phyloP scores from a whole-genome alignment of 2,888 invertebrate species.

The Oxyscelio sp. region DNA sequence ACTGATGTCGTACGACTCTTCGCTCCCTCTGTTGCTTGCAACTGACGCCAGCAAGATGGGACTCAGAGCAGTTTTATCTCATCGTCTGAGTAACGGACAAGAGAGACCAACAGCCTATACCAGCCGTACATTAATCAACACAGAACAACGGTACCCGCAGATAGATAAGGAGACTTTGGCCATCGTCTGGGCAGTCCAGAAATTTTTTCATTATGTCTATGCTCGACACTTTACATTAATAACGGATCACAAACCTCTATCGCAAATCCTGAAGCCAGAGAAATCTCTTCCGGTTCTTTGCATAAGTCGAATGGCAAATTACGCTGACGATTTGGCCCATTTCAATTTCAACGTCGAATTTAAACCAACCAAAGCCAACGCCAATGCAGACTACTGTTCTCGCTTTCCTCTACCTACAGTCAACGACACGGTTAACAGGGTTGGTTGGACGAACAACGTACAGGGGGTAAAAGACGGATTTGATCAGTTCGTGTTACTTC shows the following conservation, averaged over 20 bases:
- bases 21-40: not conserved
- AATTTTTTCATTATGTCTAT: not conserved
- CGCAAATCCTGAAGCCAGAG: not conserved
- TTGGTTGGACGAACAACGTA: too few relatives aligned
- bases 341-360: slow-evolving; percentile 22
- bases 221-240: too few relatives aligned
- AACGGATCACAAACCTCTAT: not conserved
- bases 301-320: too few relatives aligned
- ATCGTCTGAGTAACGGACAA: not conserved
- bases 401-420: not conserved
- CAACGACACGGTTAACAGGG: too few relatives aligned
- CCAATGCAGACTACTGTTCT: slow-evolving; percentile 37
- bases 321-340: slow-evolving; percentile 33
- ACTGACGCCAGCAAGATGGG: not conserved
- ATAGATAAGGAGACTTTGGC: slow-evolving; percentile 2
- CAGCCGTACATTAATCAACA: not conserved
- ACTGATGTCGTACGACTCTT: slow-evolving; percentile 26
- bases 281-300: too few relatives aligned
- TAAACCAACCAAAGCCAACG: slow-evolving; percentile 34
- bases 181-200: slow-evolving; percentile 1
- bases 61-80: not conserved
- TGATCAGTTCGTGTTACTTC: slow-evolving; percentile 6
- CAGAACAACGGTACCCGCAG: too few relatives aligned
- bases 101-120: not conserved
- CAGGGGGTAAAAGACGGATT: slow-evolving; percentile 2